Evolutionary conservation across 2,113 vertebrate species (phyloP), one percentile per base, ranked within the genome.

Genomic region (Anser cygnoides): DNA sequence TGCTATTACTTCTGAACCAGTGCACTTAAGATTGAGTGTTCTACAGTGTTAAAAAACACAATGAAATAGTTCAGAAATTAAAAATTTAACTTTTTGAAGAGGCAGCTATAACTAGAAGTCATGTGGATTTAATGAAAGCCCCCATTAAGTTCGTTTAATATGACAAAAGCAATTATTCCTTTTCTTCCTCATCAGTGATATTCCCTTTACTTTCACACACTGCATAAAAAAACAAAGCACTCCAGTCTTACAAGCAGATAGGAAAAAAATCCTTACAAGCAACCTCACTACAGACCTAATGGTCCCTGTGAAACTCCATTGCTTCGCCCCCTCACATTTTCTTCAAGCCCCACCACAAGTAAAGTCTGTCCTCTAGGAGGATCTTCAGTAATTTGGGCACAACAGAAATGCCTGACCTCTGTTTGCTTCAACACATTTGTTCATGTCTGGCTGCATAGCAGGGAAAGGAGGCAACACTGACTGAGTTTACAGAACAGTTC

Each of bases 51-150:
- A 62, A 75, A 83, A 94, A 87, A 29, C 33, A 95, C 89, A 95
- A 95, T 70, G 44, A 93, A n/a, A 95, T 43, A 9, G 20, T 81
- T 88, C 21, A 86, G 78, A 87, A 96, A 85, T 97, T 91, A 95
- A 95, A 94, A 92, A 80, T 71, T 93, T 90, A 92, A 94, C 65
- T 76, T 52, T 43, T 63, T 54, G 63, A 85, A 85, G 71, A 91
- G 71, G 78, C 58, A 92, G 58, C 61, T 92, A 16, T 85, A 95
- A 84, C 74, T 68, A 74, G 91, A 92, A 95, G 74, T 82, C 58
- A 93, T 58, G 44, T 52, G 74, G 58, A 87, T 85, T 95, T 94
- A 91, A 89, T 92, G 61, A 85, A 87, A 88, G 46, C 70, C 55
- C 46, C 85, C 78, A 76, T 57, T 46, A 91, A 93, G 37, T 76